A percentile compares a stretch with the other conserved stretches of the same genome.
Evolutionary conservation across 2,113 vertebrate genomes (phyloP).

Genomic region (Coregonus clupeaformis): DNA sequence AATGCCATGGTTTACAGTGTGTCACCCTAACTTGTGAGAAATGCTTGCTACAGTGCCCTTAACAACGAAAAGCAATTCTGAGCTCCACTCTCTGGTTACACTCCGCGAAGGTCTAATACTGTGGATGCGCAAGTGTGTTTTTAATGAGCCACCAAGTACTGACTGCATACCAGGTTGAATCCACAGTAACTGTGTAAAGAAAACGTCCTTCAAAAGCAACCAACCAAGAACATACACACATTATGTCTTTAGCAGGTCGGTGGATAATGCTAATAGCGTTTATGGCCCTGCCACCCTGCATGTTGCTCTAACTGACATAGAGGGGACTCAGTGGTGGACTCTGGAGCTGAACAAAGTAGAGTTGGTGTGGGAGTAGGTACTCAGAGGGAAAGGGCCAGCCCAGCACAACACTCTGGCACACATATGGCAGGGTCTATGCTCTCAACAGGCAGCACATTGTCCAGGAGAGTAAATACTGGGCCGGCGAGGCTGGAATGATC

Average conservation of each 20-base stretch:
- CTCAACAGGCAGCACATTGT: slow-evolving; percentile 53
- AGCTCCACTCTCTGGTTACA: background rate
- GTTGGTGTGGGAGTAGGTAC: background rate
- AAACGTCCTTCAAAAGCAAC: background rate
- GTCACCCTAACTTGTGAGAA: background rate
- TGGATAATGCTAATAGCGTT: background rate
- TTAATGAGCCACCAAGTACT: slow-evolving; percentile 3
- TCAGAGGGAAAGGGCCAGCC: background rate
- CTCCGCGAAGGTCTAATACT: background rate
- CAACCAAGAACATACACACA: background rate
- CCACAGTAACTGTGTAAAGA: slow-evolving; percentile 1
- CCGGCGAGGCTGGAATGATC: slow-evolving; percentile 28
- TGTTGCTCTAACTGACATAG: background rate
- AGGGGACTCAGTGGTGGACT: background rate
- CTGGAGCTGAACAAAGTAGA: background rate
- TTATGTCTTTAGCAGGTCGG: background rate
- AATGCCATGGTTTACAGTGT: background rate
- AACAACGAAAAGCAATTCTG: background rate
- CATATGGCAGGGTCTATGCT: slow-evolving; percentile 18
- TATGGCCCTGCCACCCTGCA: background rate
- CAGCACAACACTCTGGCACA: background rate
- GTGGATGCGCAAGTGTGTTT: background rate
- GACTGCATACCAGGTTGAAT: background rate
- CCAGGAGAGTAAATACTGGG: slow-evolving; percentile 27
- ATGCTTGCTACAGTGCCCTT: background rate